Conservation (phyloP, 2,113 vertebrate species). For the Hippocampus guttulatus region DNA sequence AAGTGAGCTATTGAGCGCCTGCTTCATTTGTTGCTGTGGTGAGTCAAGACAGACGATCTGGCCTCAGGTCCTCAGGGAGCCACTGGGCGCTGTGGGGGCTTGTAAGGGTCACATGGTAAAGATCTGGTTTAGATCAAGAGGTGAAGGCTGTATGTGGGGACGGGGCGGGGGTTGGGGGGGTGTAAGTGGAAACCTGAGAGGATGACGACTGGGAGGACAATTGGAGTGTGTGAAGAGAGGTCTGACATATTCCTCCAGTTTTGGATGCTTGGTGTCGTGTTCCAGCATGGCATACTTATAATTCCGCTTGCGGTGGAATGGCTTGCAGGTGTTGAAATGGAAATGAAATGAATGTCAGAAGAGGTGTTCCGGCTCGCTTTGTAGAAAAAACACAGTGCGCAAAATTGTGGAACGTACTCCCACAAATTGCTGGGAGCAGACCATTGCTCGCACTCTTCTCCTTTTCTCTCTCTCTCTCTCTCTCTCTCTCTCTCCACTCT, state of each 20-base stretch:
- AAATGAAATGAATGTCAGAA: conserved; percentile 58
- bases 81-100: conserved; percentile 29
- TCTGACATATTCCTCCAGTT: conserved; percentile 18
- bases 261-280: conserved; percentile 46
- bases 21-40: conserved; percentile 58
- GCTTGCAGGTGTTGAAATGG: conserved; percentile 54
- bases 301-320: conserved; percentile 56
- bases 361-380: conserved; percentile 55
- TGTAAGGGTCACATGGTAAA: conserved; percentile 59
- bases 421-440: conserved; percentile 42
- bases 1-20: conserved; percentile 18
- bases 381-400: conserved; percentile 55
- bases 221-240: conserved; percentile 5
- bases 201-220: conserved; percentile 18
- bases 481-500: conserved; percentile 23
- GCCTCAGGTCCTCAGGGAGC: conserved; percentile 39
- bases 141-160: not conserved
- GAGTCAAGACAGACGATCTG: conserved; percentile 53
- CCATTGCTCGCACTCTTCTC: conserved; percentile 16
- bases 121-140: conserved; percentile 55
- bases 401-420: conserved; percentile 56
- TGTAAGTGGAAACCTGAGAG: conserved; percentile 43
- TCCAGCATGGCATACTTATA: conserved; percentile 41
- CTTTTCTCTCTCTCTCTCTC: conserved; percentile 5
- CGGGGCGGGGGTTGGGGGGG: not conserved